phyloP scores from a whole-genome alignment of 2,113 vertebrate genomes.

The Passer domesticus region DNA sequence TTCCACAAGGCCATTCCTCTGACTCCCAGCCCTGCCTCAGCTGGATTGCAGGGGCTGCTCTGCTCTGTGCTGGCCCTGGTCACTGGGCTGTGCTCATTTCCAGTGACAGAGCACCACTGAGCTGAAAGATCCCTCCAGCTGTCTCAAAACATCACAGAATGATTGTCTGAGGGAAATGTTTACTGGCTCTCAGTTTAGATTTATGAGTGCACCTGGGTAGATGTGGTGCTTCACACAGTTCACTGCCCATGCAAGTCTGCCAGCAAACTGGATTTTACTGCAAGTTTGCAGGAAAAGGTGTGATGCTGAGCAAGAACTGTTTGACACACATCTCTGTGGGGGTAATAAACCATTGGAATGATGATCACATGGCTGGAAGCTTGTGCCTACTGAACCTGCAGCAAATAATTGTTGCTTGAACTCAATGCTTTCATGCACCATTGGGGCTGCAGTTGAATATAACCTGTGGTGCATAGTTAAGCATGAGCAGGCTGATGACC shows the following conservation, averaged over 20 bases:
- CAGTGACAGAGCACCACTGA: neutral
- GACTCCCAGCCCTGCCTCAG: neutral
- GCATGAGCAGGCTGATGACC: constrained; percentile 20
- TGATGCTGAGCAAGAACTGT: neutral
- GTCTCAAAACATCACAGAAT: neutral
- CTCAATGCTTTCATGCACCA: neutral
- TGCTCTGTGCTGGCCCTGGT: accelerated
- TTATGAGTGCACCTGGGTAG: neutral
- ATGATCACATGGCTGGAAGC: neutral
- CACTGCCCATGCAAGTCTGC: neutral
- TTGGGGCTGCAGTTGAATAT: neutral
- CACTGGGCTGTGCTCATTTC: neutral
- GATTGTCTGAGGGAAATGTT: neutral
- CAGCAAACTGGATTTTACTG: neutral
- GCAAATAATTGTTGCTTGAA: constrained; percentile 30
- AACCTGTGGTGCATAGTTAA: constrained; percentile 12
- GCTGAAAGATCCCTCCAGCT: neutral
- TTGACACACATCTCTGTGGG: neutral
- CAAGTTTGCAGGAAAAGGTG: neutral
- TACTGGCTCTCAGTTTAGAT: neutral
- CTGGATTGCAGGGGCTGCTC: neutral
- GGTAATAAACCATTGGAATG: neutral
- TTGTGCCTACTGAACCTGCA: constrained; percentile 8
- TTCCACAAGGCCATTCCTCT: neutral
- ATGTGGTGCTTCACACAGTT: neutral